phyloP scores from a whole-genome alignment of 2,113 vertebrate genomes.

The Danio rerio region GRCz12tu NC_133193.1:13138501-13139000 shows the following conservation, averaged over 20 bases:
- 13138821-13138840: conserved; percentile 66
- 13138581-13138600: background rate
- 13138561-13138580: conserved; percentile 39
- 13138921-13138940: conserved; percentile 72
- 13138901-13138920: conserved; percentile 79
- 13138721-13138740: background rate
- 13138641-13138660: background rate
- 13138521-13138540: conserved; percentile 32
- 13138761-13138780: conserved; percentile 54
- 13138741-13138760: background rate
- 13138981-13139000: conserved; percentile 61
- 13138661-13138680: background rate
- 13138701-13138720: background rate
- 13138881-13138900: conserved; percentile 73
- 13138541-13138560: conserved; percentile 32
- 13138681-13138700: background rate
- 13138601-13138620: conserved; percentile 53
- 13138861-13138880: conserved; percentile 73
- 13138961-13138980: conserved; percentile 68
- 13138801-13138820: conserved; percentile 60
- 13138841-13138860: conserved; percentile 69
- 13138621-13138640: conserved; percentile 11
- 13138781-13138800: conserved; percentile 60
- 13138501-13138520: conserved; percentile 36
- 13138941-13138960: conserved; percentile 67